Evolutionary conservation across 2,797 vertebrate genomes (phyloP).

Genomic region (Sus cebifrons): DNA sequence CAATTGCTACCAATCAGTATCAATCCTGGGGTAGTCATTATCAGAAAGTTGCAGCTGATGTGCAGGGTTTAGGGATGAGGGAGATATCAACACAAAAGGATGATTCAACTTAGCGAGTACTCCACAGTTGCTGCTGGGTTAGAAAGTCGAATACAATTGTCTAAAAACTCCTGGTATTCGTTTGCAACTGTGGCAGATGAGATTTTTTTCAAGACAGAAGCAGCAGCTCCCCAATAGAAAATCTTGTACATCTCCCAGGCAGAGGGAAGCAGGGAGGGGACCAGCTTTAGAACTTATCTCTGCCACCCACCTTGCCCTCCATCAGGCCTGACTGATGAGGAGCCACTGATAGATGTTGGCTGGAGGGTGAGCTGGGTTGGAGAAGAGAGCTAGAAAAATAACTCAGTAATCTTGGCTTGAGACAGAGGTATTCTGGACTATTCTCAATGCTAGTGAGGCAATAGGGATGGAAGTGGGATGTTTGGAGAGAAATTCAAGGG

Average conservation of each 20-base stretch:
- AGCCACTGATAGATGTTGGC: background rate
- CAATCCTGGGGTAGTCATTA: background rate
- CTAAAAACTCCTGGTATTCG: background rate
- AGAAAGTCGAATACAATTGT: background rate
- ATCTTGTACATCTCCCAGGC: background rate
- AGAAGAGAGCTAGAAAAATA: background rate
- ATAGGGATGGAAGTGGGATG: background rate
- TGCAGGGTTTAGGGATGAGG: background rate
- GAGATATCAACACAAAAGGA: background rate
- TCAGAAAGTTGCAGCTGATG: background rate
- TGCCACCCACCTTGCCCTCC: background rate
- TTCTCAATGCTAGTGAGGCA: no score
- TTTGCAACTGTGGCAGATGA: background rate
- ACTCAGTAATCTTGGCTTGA: background rate
- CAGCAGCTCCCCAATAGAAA: background rate
- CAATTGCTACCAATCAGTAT: background rate
- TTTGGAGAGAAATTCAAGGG: background rate
- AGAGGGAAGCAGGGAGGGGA: background rate
- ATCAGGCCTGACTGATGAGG: background rate
- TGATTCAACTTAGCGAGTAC: background rate
- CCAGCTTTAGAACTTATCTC: background rate
- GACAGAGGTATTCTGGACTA: background rate
- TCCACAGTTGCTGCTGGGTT: background rate
- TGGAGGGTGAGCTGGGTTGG: background rate
- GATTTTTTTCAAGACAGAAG: background rate